Percentiles rank a stretch among this genome's conserved stretches.
Evolutionary conservation across 2,113 vertebrate species (phyloP).

Genomic region (Prinia subflava): DNA sequence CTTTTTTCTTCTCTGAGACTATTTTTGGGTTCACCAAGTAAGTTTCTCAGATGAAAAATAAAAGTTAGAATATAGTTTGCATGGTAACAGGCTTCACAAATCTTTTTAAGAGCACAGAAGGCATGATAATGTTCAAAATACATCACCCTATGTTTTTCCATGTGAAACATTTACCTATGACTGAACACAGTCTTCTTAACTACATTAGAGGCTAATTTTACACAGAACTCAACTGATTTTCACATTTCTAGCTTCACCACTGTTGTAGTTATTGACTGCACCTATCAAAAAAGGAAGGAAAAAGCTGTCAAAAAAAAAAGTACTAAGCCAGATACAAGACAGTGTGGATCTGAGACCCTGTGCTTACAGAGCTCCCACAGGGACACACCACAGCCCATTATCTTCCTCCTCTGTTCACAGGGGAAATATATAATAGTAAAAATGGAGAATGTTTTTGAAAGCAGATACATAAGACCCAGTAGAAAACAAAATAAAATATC

Average conservation of each 20-base stretch:
- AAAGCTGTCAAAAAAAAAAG: background rate
- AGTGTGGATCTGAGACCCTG: rapidly evolving
- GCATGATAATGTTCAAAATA: background rate
- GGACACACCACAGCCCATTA: background rate
- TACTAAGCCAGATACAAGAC: background rate
- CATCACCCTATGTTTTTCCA: background rate
- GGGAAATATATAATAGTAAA: background rate
- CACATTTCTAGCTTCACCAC: background rate
- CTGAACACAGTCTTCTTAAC: background rate
- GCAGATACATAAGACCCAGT: rapidly evolving
- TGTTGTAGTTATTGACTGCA: background rate
- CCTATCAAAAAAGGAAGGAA: background rate
- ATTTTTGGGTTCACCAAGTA: background rate
- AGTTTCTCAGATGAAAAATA: background rate
- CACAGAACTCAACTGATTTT: background rate
- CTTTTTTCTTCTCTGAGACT: background rate
- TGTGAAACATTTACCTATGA: background rate
- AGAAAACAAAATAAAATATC: background rate
- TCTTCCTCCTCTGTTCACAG: background rate
- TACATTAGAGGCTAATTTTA: background rate
- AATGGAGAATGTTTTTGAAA: background rate
- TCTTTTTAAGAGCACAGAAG: background rate
- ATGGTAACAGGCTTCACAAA: background rate
- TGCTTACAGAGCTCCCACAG: background rate
- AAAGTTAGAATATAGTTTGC: background rate